phyloP scores from a whole-genome alignment of 1,140 invertebrate genomes.

The Drosophila takahashii region DNA sequence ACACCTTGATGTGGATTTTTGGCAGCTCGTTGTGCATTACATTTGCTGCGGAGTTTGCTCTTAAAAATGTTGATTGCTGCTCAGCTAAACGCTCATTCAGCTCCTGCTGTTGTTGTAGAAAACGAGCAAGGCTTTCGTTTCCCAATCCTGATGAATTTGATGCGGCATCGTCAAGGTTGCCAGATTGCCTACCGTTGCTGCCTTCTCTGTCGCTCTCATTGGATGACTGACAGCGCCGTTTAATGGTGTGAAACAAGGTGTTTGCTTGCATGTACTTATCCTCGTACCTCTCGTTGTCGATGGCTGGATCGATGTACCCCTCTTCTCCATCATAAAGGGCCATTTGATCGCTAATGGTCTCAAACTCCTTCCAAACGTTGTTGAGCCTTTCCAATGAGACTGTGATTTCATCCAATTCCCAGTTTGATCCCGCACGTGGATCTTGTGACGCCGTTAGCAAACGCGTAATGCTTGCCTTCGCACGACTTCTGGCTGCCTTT shows the following conservation, averaged over 20 bases:
- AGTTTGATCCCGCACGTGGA: not conserved
- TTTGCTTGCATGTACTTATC: not conserved
- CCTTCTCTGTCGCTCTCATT: no score
- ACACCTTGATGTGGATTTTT: not conserved
- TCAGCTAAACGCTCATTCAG: not conserved
- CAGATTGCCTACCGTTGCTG: no score
- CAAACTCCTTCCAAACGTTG: not conserved
- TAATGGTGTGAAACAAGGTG: not conserved
- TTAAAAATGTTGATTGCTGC: no score
- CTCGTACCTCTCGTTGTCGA: not conserved
- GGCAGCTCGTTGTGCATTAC: no score
- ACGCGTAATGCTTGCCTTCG: no score
- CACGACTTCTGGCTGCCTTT: no score
- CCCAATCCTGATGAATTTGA: not conserved
- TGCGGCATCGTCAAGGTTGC: not conserved
- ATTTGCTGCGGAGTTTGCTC: no score
- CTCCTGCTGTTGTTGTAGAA: not conserved
- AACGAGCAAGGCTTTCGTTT: slow-evolving; percentile 1
- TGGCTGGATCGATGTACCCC: slow-evolving; percentile 2
- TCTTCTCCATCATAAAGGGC: not conserved
- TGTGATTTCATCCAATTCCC: no score
- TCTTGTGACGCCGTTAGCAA: no score
- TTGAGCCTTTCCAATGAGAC: not conserved
- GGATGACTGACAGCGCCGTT: not conserved
- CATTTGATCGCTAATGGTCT: not conserved